These are phyloP conservation scores for Drosophila nigritarsus DNA, from an alignment of 2,888 invertebrate genomes.

Conservation along the genomic window DNA sequence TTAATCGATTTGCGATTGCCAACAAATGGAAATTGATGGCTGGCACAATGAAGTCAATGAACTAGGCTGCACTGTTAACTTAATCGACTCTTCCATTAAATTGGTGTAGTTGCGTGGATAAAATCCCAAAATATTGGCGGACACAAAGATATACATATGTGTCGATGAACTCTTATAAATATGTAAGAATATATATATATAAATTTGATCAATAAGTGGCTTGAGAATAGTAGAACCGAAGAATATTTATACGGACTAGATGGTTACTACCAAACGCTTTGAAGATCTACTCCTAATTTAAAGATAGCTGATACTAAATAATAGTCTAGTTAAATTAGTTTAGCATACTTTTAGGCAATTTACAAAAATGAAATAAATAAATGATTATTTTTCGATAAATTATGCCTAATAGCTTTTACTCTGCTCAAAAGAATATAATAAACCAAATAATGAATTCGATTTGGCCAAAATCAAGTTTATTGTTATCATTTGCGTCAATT, in stretches of 20 bases:
- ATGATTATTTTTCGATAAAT: not conserved
- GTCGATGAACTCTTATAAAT: not conserved
- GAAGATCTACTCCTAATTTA: not conserved
- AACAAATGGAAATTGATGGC: conserved; percentile 11
- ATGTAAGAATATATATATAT: not conserved
- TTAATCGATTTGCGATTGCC: not conserved
- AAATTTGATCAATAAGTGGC: not conserved
- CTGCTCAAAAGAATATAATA: not conserved
- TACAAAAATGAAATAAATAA: not conserved
- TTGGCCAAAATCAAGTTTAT: not conserved
- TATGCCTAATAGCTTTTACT: not conserved
- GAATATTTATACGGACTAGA: not conserved
- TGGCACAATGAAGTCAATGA: not conserved
- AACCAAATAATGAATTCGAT: not conserved
- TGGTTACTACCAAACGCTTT: not conserved
- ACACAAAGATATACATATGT: not conserved
- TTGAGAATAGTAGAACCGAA: not conserved
- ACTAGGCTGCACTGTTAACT: not conserved
- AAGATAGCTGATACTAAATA: not conserved
- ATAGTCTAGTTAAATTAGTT: too few species aligned
- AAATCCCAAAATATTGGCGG: not conserved
- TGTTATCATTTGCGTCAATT: not conserved
- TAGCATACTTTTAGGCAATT: conserved; percentile 22
- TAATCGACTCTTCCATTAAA: not conserved
- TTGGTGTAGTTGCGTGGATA: not conserved